Evolutionary conservation across 2,797 vertebrate species (phyloP).

Genomic region (Chiroxiphia lanceolata): DNA sequence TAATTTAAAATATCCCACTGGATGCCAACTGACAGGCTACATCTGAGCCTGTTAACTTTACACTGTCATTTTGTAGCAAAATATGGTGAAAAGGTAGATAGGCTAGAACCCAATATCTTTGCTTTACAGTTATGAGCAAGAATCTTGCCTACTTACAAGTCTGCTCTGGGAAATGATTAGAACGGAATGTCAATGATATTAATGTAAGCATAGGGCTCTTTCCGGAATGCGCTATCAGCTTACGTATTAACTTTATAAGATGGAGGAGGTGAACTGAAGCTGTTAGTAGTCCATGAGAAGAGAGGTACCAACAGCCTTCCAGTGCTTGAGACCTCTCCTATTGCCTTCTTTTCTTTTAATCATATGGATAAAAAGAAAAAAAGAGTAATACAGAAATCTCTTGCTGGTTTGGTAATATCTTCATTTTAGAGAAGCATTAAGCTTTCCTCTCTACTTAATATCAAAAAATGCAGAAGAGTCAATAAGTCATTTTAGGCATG

Average conservation of each 20-base stretch:
- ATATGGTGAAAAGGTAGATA: not conserved
- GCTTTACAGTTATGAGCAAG: not conserved
- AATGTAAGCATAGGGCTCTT: not conserved
- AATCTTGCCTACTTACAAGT: not conserved
- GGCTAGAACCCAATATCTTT: not conserved
- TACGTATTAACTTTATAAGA: not conserved
- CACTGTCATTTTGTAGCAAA: not conserved
- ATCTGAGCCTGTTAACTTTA: not conserved
- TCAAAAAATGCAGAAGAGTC: not conserved
- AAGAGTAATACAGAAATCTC: not conserved
- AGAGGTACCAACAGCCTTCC: not conserved
- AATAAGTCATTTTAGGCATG: slow-evolving; percentile 11
- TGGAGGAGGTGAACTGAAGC: not conserved
- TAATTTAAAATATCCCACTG: not conserved
- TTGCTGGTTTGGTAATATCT: not conserved
- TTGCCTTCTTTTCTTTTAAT: not conserved
- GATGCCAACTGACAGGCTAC: not conserved
- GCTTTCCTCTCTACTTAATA: not conserved
- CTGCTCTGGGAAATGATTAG: not conserved
- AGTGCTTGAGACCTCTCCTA: not conserved
- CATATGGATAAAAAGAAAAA: not conserved
- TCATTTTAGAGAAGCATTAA: not conserved
- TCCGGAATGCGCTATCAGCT: not conserved
- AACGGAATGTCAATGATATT: not conserved
- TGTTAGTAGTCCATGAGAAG: not conserved